phyloP scores from a whole-genome alignment of 1,140 invertebrate species.

The Heterodera schachtii region DNA sequence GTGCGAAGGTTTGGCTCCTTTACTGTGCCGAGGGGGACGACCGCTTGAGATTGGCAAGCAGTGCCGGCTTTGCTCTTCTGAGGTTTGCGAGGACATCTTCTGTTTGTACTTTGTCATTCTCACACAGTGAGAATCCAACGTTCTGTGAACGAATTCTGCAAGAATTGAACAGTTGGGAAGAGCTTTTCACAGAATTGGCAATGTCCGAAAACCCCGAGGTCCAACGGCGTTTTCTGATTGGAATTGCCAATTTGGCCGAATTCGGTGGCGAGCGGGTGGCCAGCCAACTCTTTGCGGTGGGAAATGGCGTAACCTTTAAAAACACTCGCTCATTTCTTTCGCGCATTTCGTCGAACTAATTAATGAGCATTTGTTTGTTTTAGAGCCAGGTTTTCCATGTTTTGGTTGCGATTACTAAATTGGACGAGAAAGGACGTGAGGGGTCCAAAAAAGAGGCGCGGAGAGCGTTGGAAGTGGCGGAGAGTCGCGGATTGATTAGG shows the following conservation, averaged over 20 bases:
- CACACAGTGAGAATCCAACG: constrained; percentile 30
- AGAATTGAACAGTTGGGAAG: constrained; percentile 40
- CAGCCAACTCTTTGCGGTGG: constrained; percentile 57
- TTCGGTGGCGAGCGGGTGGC: constrained; percentile 53
- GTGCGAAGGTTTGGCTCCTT: constrained; percentile 62
- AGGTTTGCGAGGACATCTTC: constrained; percentile 42
- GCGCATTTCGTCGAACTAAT: background rate
- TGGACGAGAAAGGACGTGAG: constrained; percentile 49
- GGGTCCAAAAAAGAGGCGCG: constrained; percentile 55
- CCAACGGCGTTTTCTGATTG: constrained; percentile 62
- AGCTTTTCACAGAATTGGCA: constrained; percentile 48
- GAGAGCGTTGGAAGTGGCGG: constrained; percentile 55
- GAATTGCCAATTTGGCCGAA: constrained; percentile 61
- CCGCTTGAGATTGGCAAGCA: constrained; percentile 53
- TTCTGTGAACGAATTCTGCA: constrained; percentile 35
- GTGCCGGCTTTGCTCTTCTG: constrained; percentile 60
- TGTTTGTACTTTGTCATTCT: constrained; percentile 45
- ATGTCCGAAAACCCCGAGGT: constrained; percentile 50
- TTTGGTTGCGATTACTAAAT: constrained; percentile 61
- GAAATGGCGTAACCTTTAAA: background rate
- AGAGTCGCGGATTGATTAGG: constrained; percentile 54
- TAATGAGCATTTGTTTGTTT: constrained; percentile 21
- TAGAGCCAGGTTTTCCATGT: constrained; percentile 62
- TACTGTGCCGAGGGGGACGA: constrained; percentile 64
- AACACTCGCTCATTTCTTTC: background rate